phyloP scores from a whole-genome alignment of 2,888 invertebrate genomes.

The Petrolisthes cinctipes region DNA sequence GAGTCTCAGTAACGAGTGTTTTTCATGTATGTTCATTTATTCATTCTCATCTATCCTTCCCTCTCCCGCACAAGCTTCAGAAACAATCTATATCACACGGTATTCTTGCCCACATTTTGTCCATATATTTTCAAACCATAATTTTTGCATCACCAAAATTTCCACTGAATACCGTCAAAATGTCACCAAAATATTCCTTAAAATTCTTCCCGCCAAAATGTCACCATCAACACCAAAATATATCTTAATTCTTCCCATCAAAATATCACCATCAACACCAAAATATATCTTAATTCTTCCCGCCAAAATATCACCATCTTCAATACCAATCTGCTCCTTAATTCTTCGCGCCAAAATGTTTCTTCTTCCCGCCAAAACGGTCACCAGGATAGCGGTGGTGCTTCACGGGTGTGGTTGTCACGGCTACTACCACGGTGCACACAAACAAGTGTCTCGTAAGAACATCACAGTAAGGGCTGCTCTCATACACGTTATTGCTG shows the following conservation, averaged over 20 bases:
- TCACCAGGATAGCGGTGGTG: conserved; percentile 26
- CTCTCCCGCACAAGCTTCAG: neutral
- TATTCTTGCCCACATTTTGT: too few relatives aligned
- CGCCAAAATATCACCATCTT: neutral
- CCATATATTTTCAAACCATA: too few relatives aligned
- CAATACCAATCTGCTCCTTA: neutral
- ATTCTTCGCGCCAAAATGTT: neutral
- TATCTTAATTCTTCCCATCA: neutral
- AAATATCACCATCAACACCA: neutral
- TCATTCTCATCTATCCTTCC: neutral
- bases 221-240: neutral
- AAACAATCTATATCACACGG: too few relatives aligned
- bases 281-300: neutral
- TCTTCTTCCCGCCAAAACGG: neutral
- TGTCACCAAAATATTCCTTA: neutral
- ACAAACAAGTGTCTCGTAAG: conserved; percentile 50
- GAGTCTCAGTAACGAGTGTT: too few relatives aligned
- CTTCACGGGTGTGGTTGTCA: conserved; percentile 48
- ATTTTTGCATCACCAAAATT: neutral
- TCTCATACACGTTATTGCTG: conserved; percentile 32
- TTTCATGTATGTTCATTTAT: too few relatives aligned
- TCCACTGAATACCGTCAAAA: neutral
- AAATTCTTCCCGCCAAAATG: neutral
- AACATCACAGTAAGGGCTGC: conserved; percentile 31
- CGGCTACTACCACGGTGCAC: conserved; percentile 41